Evolutionary conservation across 2,113 vertebrate genomes (phyloP).

Genomic region (Balaenoptera acutorostrata): DNA sequence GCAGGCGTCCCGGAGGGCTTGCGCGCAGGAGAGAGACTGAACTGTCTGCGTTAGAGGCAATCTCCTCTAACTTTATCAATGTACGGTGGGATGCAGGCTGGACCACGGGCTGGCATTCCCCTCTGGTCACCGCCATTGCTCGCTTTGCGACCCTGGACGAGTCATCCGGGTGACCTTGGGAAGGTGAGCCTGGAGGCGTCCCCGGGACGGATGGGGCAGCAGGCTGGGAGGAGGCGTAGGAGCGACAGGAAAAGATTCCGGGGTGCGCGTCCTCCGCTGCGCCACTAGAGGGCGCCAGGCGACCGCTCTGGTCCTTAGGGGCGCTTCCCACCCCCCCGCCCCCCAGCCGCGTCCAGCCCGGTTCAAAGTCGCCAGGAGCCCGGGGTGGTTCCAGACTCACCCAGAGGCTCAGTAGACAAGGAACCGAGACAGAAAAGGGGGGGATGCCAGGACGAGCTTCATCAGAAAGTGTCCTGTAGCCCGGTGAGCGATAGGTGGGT

Average conservation of each 20-base stretch:
- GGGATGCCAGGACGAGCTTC: neutral
- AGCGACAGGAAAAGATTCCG: neutral
- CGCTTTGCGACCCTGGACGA: neutral
- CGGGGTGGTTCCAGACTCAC: neutral
- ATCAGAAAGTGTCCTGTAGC: accelerated
- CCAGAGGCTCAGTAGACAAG: neutral
- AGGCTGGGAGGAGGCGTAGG: neutral
- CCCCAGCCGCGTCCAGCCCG: neutral
- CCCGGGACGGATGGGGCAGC: accelerated
- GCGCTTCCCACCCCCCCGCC: accelerated
- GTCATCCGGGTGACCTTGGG: neutral
- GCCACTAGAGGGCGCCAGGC: neutral
- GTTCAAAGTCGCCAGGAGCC: neutral
- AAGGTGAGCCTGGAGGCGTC: neutral
- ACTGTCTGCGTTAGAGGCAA: neutral
- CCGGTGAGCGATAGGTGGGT: neutral
- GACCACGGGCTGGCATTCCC: too few relatives aligned
- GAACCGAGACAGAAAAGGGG: neutral
- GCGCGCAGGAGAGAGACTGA: too few relatives aligned
- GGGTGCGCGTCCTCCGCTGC: too few relatives aligned
- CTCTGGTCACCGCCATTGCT: neutral
- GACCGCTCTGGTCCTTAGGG: neutral
- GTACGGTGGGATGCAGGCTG: neutral
- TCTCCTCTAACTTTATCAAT: neutral
- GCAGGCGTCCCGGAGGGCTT: neutral